These are phyloP conservation scores for Pagrus major DNA, from an alignment of 2,113 vertebrate species.

Conservation along the genomic window DNA sequence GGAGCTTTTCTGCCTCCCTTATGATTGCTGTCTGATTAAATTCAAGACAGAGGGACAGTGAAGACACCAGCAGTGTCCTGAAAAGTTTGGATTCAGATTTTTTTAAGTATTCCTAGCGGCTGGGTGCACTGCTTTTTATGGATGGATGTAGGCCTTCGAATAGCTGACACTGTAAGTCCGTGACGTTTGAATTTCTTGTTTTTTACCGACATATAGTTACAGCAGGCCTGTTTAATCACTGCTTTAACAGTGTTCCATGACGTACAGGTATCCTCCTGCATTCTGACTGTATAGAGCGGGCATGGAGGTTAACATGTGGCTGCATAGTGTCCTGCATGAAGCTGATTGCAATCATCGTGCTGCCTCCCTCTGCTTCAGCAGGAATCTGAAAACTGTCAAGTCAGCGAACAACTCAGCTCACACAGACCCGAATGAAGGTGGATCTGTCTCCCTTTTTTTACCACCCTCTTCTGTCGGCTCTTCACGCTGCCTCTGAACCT, in stretches of 20 bases:
- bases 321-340: background rate
- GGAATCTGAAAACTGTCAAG: conserved; percentile 20
- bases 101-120: too few relatives aligned
- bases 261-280: background rate
- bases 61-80: too few relatives aligned
- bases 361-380: background rate
- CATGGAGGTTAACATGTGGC: background rate
- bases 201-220: background rate
- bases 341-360: background rate
- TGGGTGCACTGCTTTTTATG: too few relatives aligned
- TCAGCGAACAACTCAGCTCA: background rate
- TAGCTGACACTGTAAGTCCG: too few relatives aligned
- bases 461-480: background rate
- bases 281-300: background rate
- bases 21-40: too few relatives aligned
- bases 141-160: too few relatives aligned
- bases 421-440: background rate
- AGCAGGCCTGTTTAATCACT: background rate
- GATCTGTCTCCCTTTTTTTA: background rate
- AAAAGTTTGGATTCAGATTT: too few relatives aligned
- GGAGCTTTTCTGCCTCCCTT: too few relatives aligned
- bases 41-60: too few relatives aligned
- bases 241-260: background rate
- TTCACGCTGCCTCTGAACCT: background rate
- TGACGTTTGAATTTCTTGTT: too few relatives aligned